Evolutionary conservation across 2,888 invertebrate genomes (phyloP), one percentile per base, ranked within the genome.

Genomic region (Andrena flavipes): DNA sequence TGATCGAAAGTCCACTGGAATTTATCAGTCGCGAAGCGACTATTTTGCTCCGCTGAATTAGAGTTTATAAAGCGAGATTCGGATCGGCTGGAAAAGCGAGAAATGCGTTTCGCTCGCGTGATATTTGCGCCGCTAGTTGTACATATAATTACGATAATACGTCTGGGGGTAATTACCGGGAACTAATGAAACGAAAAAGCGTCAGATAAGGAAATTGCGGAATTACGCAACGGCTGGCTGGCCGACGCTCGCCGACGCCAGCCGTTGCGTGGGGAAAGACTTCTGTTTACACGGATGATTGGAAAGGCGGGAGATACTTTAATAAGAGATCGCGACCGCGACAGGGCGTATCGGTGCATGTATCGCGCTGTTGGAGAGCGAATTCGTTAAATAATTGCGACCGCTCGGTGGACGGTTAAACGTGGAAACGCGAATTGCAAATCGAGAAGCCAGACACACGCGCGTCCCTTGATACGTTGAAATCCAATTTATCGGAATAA

Each of bases 401-500:
- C 60, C 69, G 68, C 75, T 60, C 72, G 56, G 35, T 77, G 78
- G 56, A 42, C 60, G 80, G 83, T 84, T 80, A 81, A 83, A 73
- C 30, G 81, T 82, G 82, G 76, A 78, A 80, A 79, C 76, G 76
- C 56, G 80, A 65, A 71, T 84, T 72, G 82, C 75, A 78, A 79
- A 83, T 72, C 76, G 84, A 67, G 82, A 86, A 84, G 76, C 87
- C 82, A 76, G 85, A 76, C 65, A 76, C 62, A 76, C 72, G 81
- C 81, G 77, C 56, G 23, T 76, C 86, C 76, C 72, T 83, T 85
- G 84, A 88, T 88, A 79, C 76, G 68, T 54, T 72, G 75, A 75
- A 82, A 88, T 88, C 85, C 83, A 86, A 88, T 88, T 88, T 87
- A 87, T 86, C 81, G 85, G 83, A 86, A 86, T 88, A 81, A 76